Percentiles rank a stretch among this genome's conserved stretches.
These are phyloP conservation scores for Alexandromys fortis DNA, from an alignment of 2,113 vertebrate genomes.

Conservation along the genomic window DNA sequence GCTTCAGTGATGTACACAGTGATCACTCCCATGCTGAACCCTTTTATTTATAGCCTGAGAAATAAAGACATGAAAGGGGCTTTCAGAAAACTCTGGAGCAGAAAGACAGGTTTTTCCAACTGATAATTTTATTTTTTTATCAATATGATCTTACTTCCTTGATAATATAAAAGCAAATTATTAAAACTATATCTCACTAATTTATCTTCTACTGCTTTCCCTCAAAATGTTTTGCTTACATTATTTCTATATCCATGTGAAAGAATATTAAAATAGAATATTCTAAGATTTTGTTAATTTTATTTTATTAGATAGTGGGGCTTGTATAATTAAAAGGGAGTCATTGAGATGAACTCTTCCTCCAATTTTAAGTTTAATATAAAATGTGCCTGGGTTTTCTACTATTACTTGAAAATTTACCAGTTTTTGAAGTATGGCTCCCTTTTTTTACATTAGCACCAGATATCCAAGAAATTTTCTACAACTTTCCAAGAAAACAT, in stretches of 20 bases:
- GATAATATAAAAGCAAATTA: constrained; percentile 1
- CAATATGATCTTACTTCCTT: background rate
- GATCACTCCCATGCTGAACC: constrained; percentile 75
- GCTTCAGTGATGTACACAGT: constrained; percentile 77
- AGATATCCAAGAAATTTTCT: background rate
- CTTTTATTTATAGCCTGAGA: constrained; percentile 79
- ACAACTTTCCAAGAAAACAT: background rate
- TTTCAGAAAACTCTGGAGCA: constrained; percentile 64
- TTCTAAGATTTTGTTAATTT: constrained; percentile 3
- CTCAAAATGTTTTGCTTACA: background rate
- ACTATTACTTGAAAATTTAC: background rate
- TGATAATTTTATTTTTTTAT: background rate
- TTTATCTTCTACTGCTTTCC: background rate
- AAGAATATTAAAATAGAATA: background rate
- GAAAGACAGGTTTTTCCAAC: constrained; percentile 36
- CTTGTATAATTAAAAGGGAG: constrained; percentile 16
- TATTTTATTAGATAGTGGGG: background rate
- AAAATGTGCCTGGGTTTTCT: background rate
- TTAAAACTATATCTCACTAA: constrained; percentile 23
- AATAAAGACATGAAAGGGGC: constrained; percentile 74
- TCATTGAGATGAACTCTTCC: background rate
- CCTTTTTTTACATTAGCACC: background rate
- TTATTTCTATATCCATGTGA: background rate
- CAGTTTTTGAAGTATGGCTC: background rate
- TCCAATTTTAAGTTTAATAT: constrained; percentile 8